Percentiles rank a stretch among this genome's conserved stretches.
These are phyloP conservation scores for Nebria ingens DNA, from an alignment of 1,140 invertebrate species.

Conservation along the genomic window DNA sequence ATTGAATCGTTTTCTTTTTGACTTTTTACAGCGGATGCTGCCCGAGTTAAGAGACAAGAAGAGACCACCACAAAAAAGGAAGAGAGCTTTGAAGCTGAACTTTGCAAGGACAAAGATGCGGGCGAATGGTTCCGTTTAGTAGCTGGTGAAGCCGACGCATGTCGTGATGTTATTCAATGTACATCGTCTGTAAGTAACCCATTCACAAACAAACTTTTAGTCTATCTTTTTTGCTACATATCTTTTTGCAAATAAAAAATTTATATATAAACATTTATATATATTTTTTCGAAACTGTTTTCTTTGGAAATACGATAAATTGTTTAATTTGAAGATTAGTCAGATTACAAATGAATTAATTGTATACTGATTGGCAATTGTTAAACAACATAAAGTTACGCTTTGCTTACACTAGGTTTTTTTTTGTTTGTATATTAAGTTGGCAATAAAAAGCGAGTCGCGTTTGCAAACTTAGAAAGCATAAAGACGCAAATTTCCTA, in stretches of 20 bases:
- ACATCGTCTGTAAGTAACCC: slow-evolving; percentile 67
- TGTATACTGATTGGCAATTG: background rate
- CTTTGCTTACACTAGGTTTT: too few relatives aligned
- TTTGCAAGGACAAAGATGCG: slow-evolving; percentile 91
- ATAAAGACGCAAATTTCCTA: background rate
- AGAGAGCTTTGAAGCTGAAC: slow-evolving; percentile 74
- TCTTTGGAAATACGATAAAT: too few relatives aligned
- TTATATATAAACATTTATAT: too few relatives aligned
- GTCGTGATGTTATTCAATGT: slow-evolving; percentile 90
- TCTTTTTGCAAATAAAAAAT: too few relatives aligned
- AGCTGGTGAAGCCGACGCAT: slow-evolving; percentile 82
- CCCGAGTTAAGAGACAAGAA: slow-evolving; percentile 43
- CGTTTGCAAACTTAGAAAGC: slow-evolving; percentile 6
- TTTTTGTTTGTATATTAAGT: background rate
- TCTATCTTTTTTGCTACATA: background rate
- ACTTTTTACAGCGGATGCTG: slow-evolving; percentile 39
- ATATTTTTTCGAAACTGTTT: too few relatives aligned
- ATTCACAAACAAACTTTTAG: background rate
- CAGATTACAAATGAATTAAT: too few relatives aligned
- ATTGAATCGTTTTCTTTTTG: slow-evolving; percentile 10
- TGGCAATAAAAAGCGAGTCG: background rate
- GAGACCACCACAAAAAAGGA: slow-evolving; percentile 58
- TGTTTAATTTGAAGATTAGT: too few relatives aligned
- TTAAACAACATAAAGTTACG: background rate
- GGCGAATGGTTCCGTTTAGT: slow-evolving; percentile 90